Conservation (phyloP, 2,888 invertebrate genomes). For the Chymomyza procnemis region DNA sequence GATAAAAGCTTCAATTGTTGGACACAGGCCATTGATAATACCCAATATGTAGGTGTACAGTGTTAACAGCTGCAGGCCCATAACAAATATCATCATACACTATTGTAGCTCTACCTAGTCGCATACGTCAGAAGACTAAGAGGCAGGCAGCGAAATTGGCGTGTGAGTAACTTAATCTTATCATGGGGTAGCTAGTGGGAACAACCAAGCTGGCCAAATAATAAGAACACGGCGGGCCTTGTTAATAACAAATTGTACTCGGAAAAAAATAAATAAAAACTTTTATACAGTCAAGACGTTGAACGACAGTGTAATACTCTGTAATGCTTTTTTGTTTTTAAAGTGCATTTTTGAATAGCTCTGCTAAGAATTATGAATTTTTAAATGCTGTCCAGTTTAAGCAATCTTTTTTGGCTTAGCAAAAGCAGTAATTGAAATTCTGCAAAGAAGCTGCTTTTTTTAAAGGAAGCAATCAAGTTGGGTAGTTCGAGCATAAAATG, state of each 20-base stretch:
- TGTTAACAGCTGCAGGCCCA: not conserved
- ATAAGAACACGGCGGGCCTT: constrained; percentile 38
- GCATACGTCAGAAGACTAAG: constrained; percentile 4
- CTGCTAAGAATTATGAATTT: no score
- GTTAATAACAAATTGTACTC: constrained; percentile 60
- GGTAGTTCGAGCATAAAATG: no score
- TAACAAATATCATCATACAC: constrained; percentile 4
- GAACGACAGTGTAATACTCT: no score
- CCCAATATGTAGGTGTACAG: constrained; percentile 5
- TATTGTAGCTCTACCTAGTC: not conserved
- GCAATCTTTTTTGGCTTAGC: no score
- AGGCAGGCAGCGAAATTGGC: constrained; percentile 8
- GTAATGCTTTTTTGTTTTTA: no score
- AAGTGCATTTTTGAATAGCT: no score
- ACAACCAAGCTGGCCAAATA: constrained; percentile 46
- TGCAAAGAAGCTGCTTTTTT: no score
- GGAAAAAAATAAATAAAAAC: constrained; percentile 31
- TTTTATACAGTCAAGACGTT: not conserved
- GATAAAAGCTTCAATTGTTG: constrained; percentile 32
- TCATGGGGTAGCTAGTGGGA: constrained; percentile 19
- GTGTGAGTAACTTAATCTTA: constrained; percentile 59
- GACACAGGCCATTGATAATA: constrained; percentile 29
- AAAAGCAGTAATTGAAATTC: no score
- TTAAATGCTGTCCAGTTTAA: no score
- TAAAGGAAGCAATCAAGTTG: no score